These are phyloP conservation scores for Paracentrotus lividus DNA, from an alignment of 53 echinoderm and acorn worm species.

Conservation along the genomic window DNA sequence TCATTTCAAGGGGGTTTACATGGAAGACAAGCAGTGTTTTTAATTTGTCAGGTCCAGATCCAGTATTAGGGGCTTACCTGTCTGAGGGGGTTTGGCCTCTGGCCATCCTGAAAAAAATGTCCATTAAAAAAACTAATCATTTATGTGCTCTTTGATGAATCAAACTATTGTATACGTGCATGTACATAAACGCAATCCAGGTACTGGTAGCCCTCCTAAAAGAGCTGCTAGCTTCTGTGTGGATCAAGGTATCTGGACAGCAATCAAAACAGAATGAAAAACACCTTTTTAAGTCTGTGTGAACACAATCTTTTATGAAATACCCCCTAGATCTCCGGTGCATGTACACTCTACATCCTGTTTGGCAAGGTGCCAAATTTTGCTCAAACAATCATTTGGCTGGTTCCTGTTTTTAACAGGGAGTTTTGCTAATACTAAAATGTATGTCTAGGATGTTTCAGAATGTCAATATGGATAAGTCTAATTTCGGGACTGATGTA, in stretches of 20 bases:
- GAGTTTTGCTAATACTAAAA: not conserved
- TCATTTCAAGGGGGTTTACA: not conserved
- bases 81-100: too few species aligned
- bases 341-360: not conserved
- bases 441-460: not conserved
- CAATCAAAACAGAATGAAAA: not conserved
- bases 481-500: not conserved
- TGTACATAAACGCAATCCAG: not conserved
- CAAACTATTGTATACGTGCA: not conserved
- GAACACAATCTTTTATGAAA: not conserved
- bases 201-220: not conserved
- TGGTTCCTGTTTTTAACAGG: not conserved
- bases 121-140: too few species aligned
- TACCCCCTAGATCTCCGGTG: not conserved
- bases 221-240: not conserved
- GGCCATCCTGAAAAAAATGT: too few species aligned
- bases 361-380: conserved; percentile 41
- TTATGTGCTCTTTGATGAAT: too few species aligned
- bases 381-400: not conserved
- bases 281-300: not conserved
- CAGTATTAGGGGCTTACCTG: too few species aligned
- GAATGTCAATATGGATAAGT: not conserved
- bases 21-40: not conserved
- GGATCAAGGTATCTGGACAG: too few species aligned
- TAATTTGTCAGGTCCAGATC: not conserved